Evolutionary conservation across 2,888 invertebrate genomes (phyloP).

Genomic region (Mythimna loreyi): DNA sequence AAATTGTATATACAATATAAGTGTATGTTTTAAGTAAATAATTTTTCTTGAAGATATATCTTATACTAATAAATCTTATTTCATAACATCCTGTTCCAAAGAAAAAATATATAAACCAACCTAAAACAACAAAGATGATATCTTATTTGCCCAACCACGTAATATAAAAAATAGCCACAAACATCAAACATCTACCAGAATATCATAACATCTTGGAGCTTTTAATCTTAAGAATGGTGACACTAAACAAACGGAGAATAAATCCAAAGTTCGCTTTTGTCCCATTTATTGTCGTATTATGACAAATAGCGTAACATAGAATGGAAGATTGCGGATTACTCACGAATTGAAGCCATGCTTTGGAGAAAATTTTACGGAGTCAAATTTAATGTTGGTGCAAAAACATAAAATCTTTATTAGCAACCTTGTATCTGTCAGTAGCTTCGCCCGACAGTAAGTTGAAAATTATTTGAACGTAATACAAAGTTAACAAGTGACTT

Average conservation of each 20-base stretch:
- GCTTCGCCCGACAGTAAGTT: too few relatives aligned
- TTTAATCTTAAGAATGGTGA: constrained; percentile 56
- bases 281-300: constrained; percentile 57
- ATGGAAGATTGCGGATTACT: constrained; percentile 38
- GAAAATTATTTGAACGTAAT: too few relatives aligned
- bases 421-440: too few relatives aligned
- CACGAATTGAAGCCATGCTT: constrained; percentile 30
- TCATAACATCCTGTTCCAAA: not conserved
- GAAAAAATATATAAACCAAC: not conserved
- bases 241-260: constrained; percentile 51
- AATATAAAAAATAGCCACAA: constrained; percentile 41
- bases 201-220: constrained; percentile 39
- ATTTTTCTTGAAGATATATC: not conserved
- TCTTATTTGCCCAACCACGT: constrained; percentile 29
- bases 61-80: not conserved
- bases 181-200: constrained; percentile 36
- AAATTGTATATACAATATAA: too few relatives aligned
- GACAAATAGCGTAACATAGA: constrained; percentile 48
- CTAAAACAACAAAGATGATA: constrained; percentile 3
- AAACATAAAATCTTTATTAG: constrained; percentile 21
- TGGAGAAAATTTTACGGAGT: constrained; percentile 13
- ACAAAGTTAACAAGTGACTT: too few relatives aligned
- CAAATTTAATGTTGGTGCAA: constrained; percentile 13
- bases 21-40: not conserved
- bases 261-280: constrained; percentile 55